phyloP scores from a whole-genome alignment of 2,797 vertebrate genomes.

The Lepilemur ruficaudatus region DNA sequence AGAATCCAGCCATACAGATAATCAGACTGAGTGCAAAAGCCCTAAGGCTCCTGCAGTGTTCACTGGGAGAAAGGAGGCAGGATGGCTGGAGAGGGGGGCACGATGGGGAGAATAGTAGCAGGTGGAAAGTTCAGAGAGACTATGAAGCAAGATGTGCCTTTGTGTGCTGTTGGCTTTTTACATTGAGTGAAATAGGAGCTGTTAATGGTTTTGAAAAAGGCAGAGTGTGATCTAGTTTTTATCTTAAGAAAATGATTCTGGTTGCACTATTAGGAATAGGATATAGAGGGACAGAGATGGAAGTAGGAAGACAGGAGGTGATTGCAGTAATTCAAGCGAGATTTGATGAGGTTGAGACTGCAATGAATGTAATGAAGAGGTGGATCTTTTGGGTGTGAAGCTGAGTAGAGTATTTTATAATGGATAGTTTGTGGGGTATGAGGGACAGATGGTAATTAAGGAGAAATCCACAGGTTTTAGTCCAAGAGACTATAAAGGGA shows the following conservation, averaged over 20 bases:
- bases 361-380: background rate
- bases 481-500: background rate
- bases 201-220: background rate
- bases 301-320: background rate
- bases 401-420: background rate
- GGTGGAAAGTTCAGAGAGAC: background rate
- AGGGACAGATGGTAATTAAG: background rate
- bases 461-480: background rate
- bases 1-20: background rate
- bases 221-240: background rate
- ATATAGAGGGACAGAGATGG: background rate
- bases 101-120: rapidly evolving
- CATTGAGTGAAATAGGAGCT: background rate
- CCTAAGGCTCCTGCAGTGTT: background rate
- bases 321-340: background rate
- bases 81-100: background rate
- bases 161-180: background rate
- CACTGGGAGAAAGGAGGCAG: background rate
- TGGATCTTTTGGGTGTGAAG: background rate
- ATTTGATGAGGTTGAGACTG: background rate
- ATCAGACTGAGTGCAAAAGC: background rate
- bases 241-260: background rate
- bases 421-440: background rate
- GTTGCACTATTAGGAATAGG: background rate
- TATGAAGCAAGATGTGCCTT: background rate